Evolutionary conservation across 2,888 invertebrate species (phyloP), one percentile per base, ranked within the genome.

Genomic region (Drosophila pseudotalamancana): DNA sequence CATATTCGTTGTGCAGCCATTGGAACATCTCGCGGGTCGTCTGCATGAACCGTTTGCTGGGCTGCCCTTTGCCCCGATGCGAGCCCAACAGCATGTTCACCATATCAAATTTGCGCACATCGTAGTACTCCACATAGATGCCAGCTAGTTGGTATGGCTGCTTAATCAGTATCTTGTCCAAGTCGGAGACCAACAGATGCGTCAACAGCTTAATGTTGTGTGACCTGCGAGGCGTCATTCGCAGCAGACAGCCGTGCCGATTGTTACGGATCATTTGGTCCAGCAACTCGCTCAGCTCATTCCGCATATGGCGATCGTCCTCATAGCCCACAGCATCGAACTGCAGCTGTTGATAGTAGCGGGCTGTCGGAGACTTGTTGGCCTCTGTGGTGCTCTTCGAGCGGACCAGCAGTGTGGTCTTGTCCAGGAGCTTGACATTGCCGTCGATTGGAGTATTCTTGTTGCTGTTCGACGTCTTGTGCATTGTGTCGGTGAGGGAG

Each of bases 71-170:
- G n/a, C 31, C 23, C 0, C 60, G 71, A 21, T 48, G 43, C 1
- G 25, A 19, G 4, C 9, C 12, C 6, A 19, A 59, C 16, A 89
- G 37, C 70, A 88, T 65, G 23, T 87, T 88, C 4, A 83, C 40
- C 73, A 88, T 77, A n/a, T 88, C 88, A 21, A 87, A 88, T 37
- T 88, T 88, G 3, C 83, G 79, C 39, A 88, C 64, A 61, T 88
- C 88, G 21, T 68, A 81, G 46, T 86, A 88, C 42, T 88, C 87
- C n/a, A 89, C 54, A 39, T 64, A 66, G 16, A 88, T 74, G 19
- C 21, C 31, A 2, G 57, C 49, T 0, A 88, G 34, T 5, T 67
- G 77, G 16, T 46, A 73, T 0, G 69, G 65, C 32, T 71, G 1
- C 8, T 45, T 32, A 9, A 35, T 29, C 54, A 88, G 46, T 2